Conservation (phyloP, 1,140 invertebrate species). For the Drosophila ohnishii region DNA sequence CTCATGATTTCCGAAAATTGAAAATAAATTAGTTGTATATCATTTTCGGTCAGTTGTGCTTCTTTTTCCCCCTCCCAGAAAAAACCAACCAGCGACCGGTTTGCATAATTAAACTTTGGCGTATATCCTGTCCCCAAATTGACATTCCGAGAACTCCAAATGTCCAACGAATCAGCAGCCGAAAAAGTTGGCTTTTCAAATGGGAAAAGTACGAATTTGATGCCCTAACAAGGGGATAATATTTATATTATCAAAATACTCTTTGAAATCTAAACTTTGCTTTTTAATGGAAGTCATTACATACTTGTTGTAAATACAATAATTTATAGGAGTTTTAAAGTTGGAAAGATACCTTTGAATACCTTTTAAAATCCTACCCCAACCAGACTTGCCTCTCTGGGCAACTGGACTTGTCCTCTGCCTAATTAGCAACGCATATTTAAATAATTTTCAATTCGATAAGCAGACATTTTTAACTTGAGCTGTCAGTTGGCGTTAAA, state of each 20-base stretch:
- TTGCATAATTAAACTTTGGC: slow-evolving; percentile 78
- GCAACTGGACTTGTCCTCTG: slow-evolving; percentile 64
- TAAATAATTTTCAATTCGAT: slow-evolving; percentile 82
- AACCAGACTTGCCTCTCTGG: neutral
- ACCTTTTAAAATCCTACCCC: neutral
- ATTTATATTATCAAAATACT: neutral
- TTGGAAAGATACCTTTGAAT: neutral
- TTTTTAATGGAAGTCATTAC: too few species aligned
- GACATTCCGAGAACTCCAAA: slow-evolving; percentile 60
- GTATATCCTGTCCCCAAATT: slow-evolving; percentile 68
- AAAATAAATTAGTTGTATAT: slow-evolving; percentile 82
- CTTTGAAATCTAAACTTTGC: neutral
- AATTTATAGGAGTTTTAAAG: neutral
- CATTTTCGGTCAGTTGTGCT: slow-evolving; percentile 56
- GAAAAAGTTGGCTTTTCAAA: slow-evolving; percentile 3
- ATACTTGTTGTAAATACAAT: neutral
- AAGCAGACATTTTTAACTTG: slow-evolving; percentile 82
- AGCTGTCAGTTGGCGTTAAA: slow-evolving; percentile 81
- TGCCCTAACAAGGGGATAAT: neutral
- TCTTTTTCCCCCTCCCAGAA: slow-evolving; percentile 2
- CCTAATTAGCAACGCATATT: slow-evolving; percentile 82
- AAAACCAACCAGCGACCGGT: slow-evolving; percentile 25
- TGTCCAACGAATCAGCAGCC: slow-evolving; percentile 20
- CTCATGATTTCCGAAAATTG: slow-evolving; percentile 80
- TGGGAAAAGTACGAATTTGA: neutral